These are phyloP conservation scores for Coremacera marginata DNA, from an alignment of 2,888 invertebrate genomes.

Conservation along the genomic window DNA sequence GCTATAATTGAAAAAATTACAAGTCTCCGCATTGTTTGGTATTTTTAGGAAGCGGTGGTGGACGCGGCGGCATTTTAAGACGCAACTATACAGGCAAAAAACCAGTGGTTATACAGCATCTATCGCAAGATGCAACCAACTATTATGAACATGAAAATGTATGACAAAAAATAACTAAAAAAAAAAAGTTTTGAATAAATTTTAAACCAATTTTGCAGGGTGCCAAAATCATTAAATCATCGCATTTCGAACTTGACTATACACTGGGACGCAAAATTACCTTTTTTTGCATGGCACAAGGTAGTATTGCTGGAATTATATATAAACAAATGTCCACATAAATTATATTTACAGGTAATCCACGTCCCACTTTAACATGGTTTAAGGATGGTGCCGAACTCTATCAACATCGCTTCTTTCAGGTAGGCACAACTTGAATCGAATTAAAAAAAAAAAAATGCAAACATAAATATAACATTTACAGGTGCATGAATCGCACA, in stretches of 20 bases:
- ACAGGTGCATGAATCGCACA: slow-evolving; percentile 89
- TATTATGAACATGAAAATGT: slow-evolving; percentile 92
- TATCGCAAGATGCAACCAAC: slow-evolving; percentile 89
- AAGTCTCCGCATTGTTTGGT: background rate
- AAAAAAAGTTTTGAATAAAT: background rate
- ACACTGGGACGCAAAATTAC: slow-evolving; percentile 93
- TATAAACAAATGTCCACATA: background rate
- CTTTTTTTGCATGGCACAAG: slow-evolving; percentile 91
- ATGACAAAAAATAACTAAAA: slow-evolving; percentile 46
- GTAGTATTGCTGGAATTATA: slow-evolving; percentile 66
- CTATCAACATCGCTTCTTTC: slow-evolving; percentile 88
- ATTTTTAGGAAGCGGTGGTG: slow-evolving; percentile 62
- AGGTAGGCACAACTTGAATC: slow-evolving; percentile 71
- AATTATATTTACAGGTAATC: slow-evolving; percentile 69
- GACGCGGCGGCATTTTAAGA: slow-evolving; percentile 65
- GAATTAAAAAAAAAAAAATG: background rate
- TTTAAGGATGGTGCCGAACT: slow-evolving; percentile 96
- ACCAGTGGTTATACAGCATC: slow-evolving; percentile 74
- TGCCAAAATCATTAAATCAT: slow-evolving; percentile 88
- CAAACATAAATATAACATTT: background rate
- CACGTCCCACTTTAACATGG: slow-evolving; percentile 94
- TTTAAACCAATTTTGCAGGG: slow-evolving; percentile 74
- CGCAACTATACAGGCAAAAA: slow-evolving; percentile 69
- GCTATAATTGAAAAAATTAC: background rate
- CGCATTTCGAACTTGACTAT: slow-evolving; percentile 93